Base-by-base conservation (phyloP, 2,113 vertebrate species). In the Stigmatopora argus region DNA sequence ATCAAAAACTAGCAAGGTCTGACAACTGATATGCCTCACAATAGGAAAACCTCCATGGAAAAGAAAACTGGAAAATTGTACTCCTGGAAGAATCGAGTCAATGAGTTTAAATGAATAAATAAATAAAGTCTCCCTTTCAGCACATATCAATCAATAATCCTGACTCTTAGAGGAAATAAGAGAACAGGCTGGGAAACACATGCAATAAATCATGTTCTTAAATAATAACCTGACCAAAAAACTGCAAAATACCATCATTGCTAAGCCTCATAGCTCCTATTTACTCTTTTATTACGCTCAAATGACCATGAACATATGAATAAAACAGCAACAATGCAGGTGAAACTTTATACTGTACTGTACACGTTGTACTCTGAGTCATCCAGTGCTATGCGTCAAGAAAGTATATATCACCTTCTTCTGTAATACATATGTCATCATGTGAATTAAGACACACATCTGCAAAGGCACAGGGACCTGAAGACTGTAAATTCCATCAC, bases 131-230 rank as follows among this genome's bases (percentile, higher is more conserved):
- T 45, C 41, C 59, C 62, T 71, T 62, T 65, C 18, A 57, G 15
- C 23, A 35, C 44, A 48, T 63, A 48, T 18, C 56, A 15, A 57
- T 78, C 59, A 45, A 58, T 48, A 46, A 62, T 23, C 65, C 10
- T 0, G 23, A 41, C 55, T 8, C 11, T 14, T 23, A 65, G 47
- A 8, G 34, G 64, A 63, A 49, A 17, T 44, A 19, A 67, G n/a
- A 5, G 56, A 45, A 64, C 53, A 70, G 23, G 19, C 66, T 66
- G 60, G 65, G 21, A 74, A 44, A 57, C 55, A 38, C 61, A 38
- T 26, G 60, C 64, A 34, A 68, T 72, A 71, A 78, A 77, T 79
- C 74, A 73, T 82, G 67, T 58, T 67, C 73, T 46, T 51, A 72
- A 82, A 78, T 61, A 78, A 66, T 67, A 75, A 58, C 64, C 61